Conservation (phyloP, 1,140 invertebrate genomes). For the Drosophila eugracilis region DNA sequence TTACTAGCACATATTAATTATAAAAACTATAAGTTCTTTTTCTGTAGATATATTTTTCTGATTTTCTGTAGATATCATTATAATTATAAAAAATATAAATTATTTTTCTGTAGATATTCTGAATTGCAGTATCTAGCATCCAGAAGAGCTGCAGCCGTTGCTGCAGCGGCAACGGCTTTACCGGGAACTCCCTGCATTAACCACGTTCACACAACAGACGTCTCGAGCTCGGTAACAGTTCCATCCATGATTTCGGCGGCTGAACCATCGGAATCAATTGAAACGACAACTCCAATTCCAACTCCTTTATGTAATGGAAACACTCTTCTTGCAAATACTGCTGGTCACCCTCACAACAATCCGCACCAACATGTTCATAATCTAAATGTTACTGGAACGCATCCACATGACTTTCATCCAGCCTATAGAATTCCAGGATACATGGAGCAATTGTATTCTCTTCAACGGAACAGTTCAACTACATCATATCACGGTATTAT, state of each 20-base stretch:
- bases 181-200: constrained; percentile 41
- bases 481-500: constrained; percentile 86
- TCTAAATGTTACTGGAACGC: constrained; percentile 38
- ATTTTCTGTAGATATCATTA: constrained; percentile 80
- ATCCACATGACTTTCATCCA: constrained; percentile 86
- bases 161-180: constrained; percentile 78
- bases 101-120: constrained; percentile 62
- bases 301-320: constrained; percentile 29
- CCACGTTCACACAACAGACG: constrained; percentile 47
- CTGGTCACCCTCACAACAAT: constrained; percentile 41
- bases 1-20: no score
- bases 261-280: constrained; percentile 35
- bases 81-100: neutral
- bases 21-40: neutral
- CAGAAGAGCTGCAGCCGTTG: constrained; percentile 80
- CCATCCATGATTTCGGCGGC: constrained; percentile 21
- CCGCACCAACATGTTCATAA: constrained; percentile 49
- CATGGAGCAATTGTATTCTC: constrained; percentile 89
- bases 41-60: constrained; percentile 74
- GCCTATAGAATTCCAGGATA: constrained; percentile 89
- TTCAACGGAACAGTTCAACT: constrained; percentile 86
- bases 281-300: constrained; percentile 11
- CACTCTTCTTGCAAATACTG: constrained; percentile 16
- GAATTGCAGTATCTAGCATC: constrained; percentile 82
- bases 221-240: constrained; percentile 53